Conservation (phyloP, 2,888 invertebrate species). For the Coremacera marginata region DNA sequence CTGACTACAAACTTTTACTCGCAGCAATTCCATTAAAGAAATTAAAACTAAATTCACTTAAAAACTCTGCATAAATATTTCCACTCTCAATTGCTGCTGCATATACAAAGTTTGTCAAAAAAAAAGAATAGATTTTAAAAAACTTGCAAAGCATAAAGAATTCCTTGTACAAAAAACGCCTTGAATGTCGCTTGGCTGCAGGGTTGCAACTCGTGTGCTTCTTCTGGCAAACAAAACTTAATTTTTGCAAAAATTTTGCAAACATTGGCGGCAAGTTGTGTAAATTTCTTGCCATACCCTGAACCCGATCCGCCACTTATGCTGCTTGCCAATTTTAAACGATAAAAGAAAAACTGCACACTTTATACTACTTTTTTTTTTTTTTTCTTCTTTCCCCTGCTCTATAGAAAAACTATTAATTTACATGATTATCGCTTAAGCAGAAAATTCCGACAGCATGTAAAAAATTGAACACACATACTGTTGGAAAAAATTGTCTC, state of each 20-base stretch:
- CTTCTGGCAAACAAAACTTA: background rate
- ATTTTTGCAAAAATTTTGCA: slow-evolving; percentile 29
- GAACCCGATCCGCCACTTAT: background rate
- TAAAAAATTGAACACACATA: slow-evolving; percentile 7
- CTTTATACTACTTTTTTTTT: background rate
- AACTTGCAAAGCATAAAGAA: background rate
- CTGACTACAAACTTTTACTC: background rate
- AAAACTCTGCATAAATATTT: slow-evolving; percentile 52
- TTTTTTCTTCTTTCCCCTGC: background rate
- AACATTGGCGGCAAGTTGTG: slow-evolving; percentile 15
- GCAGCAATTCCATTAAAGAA: slow-evolving; percentile 58
- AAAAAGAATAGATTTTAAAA: slow-evolving; percentile 24
- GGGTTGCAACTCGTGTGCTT: slow-evolving; percentile 27
- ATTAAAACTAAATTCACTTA: slow-evolving; percentile 55
- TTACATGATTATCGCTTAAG: slow-evolving; percentile 63
- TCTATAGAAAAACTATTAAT: slow-evolving; percentile 57
- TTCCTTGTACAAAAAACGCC: background rate
- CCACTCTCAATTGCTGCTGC: slow-evolving; percentile 52
- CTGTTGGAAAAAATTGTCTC: background rate
- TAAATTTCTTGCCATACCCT: background rate
- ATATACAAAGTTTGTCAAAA: slow-evolving; percentile 46
- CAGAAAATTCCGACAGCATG: slow-evolving; percentile 51
- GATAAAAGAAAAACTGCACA: slow-evolving; percentile 5
- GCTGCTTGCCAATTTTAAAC: background rate
- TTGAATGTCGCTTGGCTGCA: slow-evolving; percentile 24